Evolutionary conservation across 2,113 vertebrate genomes (phyloP).

Genomic region (Epinephelus lanceolatus): DNA sequence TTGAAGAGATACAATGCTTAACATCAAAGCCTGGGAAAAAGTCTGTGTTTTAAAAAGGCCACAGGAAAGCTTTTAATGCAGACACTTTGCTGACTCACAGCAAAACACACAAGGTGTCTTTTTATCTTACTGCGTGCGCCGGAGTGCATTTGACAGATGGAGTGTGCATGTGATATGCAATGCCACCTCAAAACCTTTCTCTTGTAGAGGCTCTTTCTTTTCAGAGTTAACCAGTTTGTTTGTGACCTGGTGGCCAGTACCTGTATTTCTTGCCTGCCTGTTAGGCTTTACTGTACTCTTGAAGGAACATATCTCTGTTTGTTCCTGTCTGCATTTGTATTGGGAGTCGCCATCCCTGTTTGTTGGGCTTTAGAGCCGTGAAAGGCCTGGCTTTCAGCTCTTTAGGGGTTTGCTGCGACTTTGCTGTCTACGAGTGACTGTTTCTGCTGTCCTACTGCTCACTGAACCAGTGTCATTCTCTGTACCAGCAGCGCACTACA

Average conservation of each 20-base stretch:
- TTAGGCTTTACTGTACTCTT: slow-evolving; percentile 54
- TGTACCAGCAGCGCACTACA: slow-evolving; percentile 39
- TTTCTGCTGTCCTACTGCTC: slow-evolving; percentile 52
- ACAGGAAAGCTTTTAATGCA: slow-evolving; percentile 68
- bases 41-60: slow-evolving; percentile 60
- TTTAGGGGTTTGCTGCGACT: slow-evolving; percentile 60
- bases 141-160: slow-evolving; percentile 51
- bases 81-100: slow-evolving; percentile 68
- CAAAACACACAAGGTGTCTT: slow-evolving; percentile 57
- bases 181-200: slow-evolving; percentile 49
- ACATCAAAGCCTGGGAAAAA: slow-evolving; percentile 68
- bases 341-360: slow-evolving; percentile 32
- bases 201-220: slow-evolving; percentile 47
- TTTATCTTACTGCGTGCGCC: slow-evolving; percentile 39
- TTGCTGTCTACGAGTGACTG: slow-evolving; percentile 58
- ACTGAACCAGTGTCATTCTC: slow-evolving; percentile 48
- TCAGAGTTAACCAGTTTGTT: slow-evolving; percentile 40
- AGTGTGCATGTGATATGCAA: slow-evolving; percentile 27
- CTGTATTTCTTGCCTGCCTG: slow-evolving; percentile 37
- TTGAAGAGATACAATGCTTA: slow-evolving; percentile 54
- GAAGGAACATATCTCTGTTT: slow-evolving; percentile 47
- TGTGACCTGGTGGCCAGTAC: slow-evolving; percentile 56
- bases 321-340: slow-evolving; percentile 39
- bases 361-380: slow-evolving; percentile 48
- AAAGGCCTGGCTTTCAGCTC: slow-evolving; percentile 45